Base-by-base conservation (phyloP, 1,140 invertebrate species). In the Drosophila fuyamai region DNA sequence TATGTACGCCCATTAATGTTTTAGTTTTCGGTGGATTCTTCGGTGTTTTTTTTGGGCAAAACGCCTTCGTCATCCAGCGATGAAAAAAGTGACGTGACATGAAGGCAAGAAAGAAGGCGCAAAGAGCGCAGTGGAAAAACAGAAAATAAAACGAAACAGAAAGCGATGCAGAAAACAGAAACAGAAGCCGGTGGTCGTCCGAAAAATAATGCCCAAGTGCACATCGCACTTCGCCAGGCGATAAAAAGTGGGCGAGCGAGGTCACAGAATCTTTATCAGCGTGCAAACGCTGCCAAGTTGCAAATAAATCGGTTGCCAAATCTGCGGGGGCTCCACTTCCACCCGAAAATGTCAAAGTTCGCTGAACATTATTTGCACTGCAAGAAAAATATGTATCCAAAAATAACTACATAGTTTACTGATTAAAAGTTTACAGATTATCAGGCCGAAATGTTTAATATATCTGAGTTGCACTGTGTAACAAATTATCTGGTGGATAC, bases 41-140 rank as follows among this genome's bases (percentile, higher is more conserved):
- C 12, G 32, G 27, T 23, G 36, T 35, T 50, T 67, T 63, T 63
- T 76, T 79, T 50, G 76, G 65, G 76, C 82, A 72, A 86, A 88
- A 89, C 68, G 84, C 65, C 84, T 84, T 88, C 84, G 84, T 88
- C 84, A 88, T 88, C 84, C 88, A 80, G 58, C 65, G 72, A 44
- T 77, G 60, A 58, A 86, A 79, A 78, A 81, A 81, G 66, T 86
- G 81, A 85, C 81, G 85, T 89, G 85, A 89, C 85, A 85, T 89
- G 84, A 90, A 81, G 75, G 74, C 81, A 53, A 68, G 62, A 84
- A 89, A 65, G 71, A 59, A 68, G 44, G 74, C 56, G 43, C 60
- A 73, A 60, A 67, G 72, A 75, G 73, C 36, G 73, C 38, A 43
- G 57, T 67, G 76, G 76, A 76, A 59, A 76, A 66, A 57, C 72